Conservation (phyloP, 1,140 invertebrate species). For the Mylabris phalerata region DNA sequence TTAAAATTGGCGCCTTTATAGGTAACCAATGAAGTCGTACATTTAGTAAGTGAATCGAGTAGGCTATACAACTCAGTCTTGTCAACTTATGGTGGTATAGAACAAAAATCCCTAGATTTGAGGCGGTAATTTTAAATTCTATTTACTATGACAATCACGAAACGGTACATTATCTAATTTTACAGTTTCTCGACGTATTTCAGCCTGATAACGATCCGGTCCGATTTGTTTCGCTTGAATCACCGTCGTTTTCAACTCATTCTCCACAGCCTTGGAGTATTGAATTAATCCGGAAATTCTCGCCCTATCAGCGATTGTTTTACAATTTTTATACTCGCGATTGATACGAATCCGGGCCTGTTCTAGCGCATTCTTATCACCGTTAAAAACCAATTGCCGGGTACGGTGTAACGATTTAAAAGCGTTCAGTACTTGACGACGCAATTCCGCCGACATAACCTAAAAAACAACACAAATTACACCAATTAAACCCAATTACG, state of each 20-base stretch:
- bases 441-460: constrained; percentile 22
- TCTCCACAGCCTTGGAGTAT: constrained; percentile 55
- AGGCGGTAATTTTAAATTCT: background rate
- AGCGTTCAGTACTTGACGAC: constrained; percentile 48
- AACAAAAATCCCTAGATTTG: background rate
- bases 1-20: too few species aligned
- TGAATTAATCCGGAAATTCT: constrained; percentile 55
- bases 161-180: constrained; percentile 51
- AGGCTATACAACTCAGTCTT: too few species aligned
- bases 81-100: too few species aligned
- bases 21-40: too few species aligned
- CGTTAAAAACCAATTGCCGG: constrained; percentile 52
- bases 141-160: constrained; percentile 32
- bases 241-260: constrained; percentile 55
- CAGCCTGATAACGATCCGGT: constrained; percentile 51
- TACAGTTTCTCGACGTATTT: constrained; percentile 47
- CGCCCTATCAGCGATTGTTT: constrained; percentile 46
- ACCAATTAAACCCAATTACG: too few species aligned
- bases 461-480: too few species aligned
- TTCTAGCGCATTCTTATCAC: constrained; percentile 51
- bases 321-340: constrained; percentile 57
- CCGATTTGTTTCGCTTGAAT: constrained; percentile 55
- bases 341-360: constrained; percentile 56
- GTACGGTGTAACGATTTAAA: constrained; percentile 62
- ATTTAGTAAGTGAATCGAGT: too few species aligned